These are phyloP conservation scores for Anagrus nilaparvatae DNA, from an alignment of 1,140 invertebrate species.

Conservation along the genomic window DNA sequence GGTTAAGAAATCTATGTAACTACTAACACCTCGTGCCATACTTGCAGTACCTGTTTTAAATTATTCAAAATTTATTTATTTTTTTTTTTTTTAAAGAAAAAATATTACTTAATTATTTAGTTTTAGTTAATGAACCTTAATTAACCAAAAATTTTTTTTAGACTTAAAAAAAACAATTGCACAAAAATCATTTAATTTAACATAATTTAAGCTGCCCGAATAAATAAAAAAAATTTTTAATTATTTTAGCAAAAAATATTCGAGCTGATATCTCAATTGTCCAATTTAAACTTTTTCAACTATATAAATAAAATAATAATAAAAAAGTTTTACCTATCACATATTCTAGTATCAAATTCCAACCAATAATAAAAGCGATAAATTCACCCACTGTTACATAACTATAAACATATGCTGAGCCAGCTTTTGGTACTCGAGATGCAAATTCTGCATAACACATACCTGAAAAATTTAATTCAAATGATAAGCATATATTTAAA, in stretches of 20 bases:
- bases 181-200: no score
- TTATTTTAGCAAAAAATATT: conserved; percentile 3
- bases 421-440: conserved; percentile 72
- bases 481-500: conserved; percentile 2
- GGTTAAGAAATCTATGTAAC: conserved; percentile 75
- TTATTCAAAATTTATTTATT: conserved; percentile 8
- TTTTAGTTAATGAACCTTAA: no score
- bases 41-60: conserved; percentile 63
- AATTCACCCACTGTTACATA: conserved; percentile 82
- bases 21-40: conserved; percentile 83
- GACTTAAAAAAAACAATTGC: no score
- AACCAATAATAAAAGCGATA: conserved; percentile 69
- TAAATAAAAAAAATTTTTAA: conserved; percentile 2
- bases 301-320: conserved; percentile 7
- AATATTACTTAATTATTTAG: no score
- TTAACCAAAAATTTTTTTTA: no score
- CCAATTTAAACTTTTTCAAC: not conserved
- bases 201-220: no score
- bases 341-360: conserved; percentile 87
- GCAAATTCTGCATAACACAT: conserved; percentile 83
- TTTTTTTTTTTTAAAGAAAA: conserved; percentile 1
- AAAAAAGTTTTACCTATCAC: conserved; percentile 59
- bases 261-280: not conserved
- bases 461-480: conserved; percentile 35
- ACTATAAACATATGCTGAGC: conserved; percentile 80